Percentiles rank a stretch among this genome's conserved stretches.
These are phyloP conservation scores for Chymomyza procnemis DNA, from an alignment of 2,888 invertebrate genomes.

Conservation along the genomic window DNA sequence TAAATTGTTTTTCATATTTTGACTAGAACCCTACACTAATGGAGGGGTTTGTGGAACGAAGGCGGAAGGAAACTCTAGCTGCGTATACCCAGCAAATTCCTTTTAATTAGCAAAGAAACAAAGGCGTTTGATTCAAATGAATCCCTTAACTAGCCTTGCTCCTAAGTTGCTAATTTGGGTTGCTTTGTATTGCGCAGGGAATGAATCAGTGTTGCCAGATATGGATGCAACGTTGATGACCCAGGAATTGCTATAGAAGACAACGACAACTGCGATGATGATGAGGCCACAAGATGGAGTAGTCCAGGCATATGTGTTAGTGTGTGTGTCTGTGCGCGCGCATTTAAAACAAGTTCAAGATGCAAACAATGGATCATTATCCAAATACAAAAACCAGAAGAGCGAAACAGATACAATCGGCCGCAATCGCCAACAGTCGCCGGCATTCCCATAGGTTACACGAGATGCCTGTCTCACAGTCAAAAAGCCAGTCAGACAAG, in stretches of 20 bases:
- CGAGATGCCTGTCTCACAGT: constrained; percentile 50
- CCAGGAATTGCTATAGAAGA: constrained; percentile 5
- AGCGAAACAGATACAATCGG: constrained; percentile 66
- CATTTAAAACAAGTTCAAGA: constrained; percentile 77
- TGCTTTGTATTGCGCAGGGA: constrained; percentile 1
- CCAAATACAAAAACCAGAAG: constrained; percentile 58
- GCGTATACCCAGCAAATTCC: neutral
- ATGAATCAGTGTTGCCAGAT: constrained; percentile 31
- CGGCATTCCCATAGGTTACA: constrained; percentile 70
- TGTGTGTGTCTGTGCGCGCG: constrained; percentile 57
- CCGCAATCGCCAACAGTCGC: constrained; percentile 53
- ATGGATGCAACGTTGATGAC: constrained; percentile 54
- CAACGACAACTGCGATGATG: constrained; percentile 37
- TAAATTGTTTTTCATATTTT: no score
- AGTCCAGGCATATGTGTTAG: constrained; percentile 13
- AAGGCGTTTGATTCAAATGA: neutral
- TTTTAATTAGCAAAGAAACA: neutral
- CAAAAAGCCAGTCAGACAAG: constrained; percentile 23
- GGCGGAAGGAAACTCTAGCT: no score
- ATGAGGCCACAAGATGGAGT: constrained; percentile 55
- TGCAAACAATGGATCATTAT: constrained; percentile 78
- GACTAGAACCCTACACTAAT: no score
- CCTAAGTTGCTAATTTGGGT: neutral
- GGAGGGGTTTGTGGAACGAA: no score
- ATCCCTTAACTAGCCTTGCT: neutral